Percentiles rank a stretch among this genome's conserved stretches.
phyloP scores from a whole-genome alignment of 2,797 vertebrate species.

The Arctocebus calabarensis region DNA sequence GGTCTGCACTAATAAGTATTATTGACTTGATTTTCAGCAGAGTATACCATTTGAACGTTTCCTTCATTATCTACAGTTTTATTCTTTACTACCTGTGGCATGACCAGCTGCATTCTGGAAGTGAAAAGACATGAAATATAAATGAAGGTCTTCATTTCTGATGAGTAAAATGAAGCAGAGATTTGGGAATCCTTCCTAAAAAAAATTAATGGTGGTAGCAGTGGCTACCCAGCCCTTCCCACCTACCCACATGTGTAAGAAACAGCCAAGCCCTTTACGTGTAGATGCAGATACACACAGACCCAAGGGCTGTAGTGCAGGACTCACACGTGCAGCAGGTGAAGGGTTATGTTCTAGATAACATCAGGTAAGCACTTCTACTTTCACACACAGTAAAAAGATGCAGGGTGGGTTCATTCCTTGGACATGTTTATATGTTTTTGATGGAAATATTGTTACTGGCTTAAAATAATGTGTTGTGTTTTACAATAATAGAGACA shows the following conservation, averaged over 20 bases:
- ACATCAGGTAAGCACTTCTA: not conserved
- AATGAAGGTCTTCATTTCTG: not conserved
- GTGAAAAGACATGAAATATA: not conserved
- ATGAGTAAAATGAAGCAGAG: constrained; percentile 3
- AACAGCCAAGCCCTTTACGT: not conserved
- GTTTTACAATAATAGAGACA: not conserved
- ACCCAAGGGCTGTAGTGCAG: not conserved
- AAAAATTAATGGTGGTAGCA: not conserved
- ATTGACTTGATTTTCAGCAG: not conserved
- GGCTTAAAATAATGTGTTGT: constrained; percentile 19
- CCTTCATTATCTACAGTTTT: not conserved
- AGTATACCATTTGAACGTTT: not conserved
- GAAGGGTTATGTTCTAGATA: fast-evolving
- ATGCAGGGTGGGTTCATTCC: not conserved
- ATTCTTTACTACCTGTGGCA: not conserved
- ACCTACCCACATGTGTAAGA: not conserved
- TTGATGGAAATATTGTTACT: constrained; percentile 16
- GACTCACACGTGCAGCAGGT: fast-evolving
- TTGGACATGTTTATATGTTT: not conserved
- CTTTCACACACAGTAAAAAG: not conserved
- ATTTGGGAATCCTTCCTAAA: not conserved
- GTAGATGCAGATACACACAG: not conserved
- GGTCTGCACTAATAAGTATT: not conserved
- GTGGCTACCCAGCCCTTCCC: not conserved
- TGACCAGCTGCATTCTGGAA: not conserved